Conservation (phyloP, 2,888 invertebrate species). For the Selenia dentaria region DNA sequence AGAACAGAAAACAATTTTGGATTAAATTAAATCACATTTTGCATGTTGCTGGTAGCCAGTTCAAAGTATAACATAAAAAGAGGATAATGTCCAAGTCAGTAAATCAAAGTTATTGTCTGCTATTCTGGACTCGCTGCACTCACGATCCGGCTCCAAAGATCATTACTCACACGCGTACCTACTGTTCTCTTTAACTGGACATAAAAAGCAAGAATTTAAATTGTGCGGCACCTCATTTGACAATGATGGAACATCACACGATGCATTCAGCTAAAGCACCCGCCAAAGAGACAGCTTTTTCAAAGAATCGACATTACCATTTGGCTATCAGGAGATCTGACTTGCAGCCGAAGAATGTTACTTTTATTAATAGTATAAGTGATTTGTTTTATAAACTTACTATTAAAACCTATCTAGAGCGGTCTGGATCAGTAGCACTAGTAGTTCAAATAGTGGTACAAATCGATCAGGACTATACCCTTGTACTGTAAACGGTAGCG, state of each 20-base stretch:
- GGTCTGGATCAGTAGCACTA: too few species aligned
- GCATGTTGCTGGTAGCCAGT: constrained; percentile 13
- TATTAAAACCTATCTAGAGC: constrained; percentile 14
- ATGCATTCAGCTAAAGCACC: constrained; percentile 2
- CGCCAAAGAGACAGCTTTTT: constrained; percentile 15
- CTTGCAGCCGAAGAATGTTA: constrained; percentile 21
- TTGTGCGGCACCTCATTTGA: constrained; percentile 23
- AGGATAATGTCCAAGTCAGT: constrained; percentile 37
- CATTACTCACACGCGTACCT: constrained; percentile 59
- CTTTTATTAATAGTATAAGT: constrained; percentile 17
- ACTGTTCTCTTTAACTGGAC: constrained; percentile 32
- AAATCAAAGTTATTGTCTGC: constrained; percentile 50
- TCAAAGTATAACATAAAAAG: constrained; percentile 24
- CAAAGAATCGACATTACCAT: constrained; percentile 14
- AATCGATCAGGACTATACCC: constrained; percentile 2
- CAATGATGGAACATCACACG: constrained; percentile 17
- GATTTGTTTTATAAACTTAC: constrained; percentile 2
- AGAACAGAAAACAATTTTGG: too few species aligned
- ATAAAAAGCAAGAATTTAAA: constrained; percentile 34
- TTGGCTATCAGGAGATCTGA: constrained; percentile 21
- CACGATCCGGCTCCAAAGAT: constrained; percentile 53
- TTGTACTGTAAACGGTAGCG: constrained; percentile 4
- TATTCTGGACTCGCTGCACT: constrained; percentile 51
- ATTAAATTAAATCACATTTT: constrained; percentile 2
- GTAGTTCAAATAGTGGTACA: too few species aligned